Evolutionary conservation across 2,888 invertebrate species (phyloP), one percentile per base, ranked within the genome.

Genomic region (Plagiodera versicolora): DNA sequence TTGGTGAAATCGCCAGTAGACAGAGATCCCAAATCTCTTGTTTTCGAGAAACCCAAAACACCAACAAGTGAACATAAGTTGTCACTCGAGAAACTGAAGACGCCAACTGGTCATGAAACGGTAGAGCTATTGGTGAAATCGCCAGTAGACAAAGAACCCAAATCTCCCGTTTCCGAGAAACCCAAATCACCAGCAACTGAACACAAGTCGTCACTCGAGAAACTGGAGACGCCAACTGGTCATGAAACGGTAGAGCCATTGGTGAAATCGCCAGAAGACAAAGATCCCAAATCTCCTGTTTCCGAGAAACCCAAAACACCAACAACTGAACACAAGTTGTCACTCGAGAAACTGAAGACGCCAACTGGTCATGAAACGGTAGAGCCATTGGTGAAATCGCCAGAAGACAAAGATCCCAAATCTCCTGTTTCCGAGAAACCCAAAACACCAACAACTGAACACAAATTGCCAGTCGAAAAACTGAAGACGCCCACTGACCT

Each of bases 261-360:
- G 16, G 14, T n/a, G 20, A 24, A 19, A 20, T 14, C 19, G 2
- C 1, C 18, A 44, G 30, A 45, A 32, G 18, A 51, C 20, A 49
- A 50, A 35, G 60, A 58, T 47, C 24, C 16, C 2, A 60, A 30
- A 49, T 46, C 56, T 24, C 49, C 61, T 20, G 28, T 50, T 35
- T 17, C 32, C 11, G 58, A 64, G 44, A 32, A 57, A 57, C 17
- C 45, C 8, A 48, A 17, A 51, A 49, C 30, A 19, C 55, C 52
- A 49, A 6, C 14, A 10, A 16, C 30, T 18, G 56, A 56, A 17
- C 20, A 54, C 20, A 47, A 28, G n/a, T 8, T 35, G 14, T n/a
- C 10, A 1, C 1, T 8, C 3, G 53, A 53, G 14, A 30, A 49
- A 24, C n/a, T 28, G 18, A 39, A 9, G 39, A n/a, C 18, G 46